Percentiles rank a stretch among this genome's conserved stretches.
Conservation (phyloP, 1,140 invertebrate genomes). For the Watersipora subatra region DNA sequence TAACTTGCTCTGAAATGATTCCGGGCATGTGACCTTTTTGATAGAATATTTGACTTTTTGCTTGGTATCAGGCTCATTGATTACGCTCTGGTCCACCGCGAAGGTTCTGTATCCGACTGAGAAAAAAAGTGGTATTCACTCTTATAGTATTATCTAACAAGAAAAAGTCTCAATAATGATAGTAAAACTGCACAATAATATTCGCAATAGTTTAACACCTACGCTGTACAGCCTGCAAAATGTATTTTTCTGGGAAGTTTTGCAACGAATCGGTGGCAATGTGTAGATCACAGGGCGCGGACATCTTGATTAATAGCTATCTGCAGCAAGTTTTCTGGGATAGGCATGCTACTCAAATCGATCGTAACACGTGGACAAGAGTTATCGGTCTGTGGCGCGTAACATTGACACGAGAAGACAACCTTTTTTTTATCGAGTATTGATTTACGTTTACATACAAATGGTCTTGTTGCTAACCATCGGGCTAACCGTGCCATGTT, state of each 20-base stretch:
- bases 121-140: neutral
- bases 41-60: neutral
- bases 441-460: neutral
- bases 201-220: neutral
- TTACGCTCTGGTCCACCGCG: too few species aligned
- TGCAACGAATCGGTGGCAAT: neutral
- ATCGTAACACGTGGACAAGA: neutral
- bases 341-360: neutral
- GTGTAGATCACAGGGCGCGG: neutral
- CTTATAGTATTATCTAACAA: neutral
- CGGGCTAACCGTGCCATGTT: too few species aligned
- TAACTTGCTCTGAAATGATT: too few species aligned
- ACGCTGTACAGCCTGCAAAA: neutral
- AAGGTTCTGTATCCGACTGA: too few species aligned
- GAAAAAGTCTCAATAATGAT: neutral
- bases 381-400: too few species aligned
- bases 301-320: neutral
- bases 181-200: neutral
- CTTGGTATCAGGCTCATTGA: too few species aligned
- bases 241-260: neutral
- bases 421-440: neutral
- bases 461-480: neutral
- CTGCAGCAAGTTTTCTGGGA: neutral
- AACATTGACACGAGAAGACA: neutral
- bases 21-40: too few species aligned